phyloP scores from a whole-genome alignment of 2,888 invertebrate species.

The Lasioglossum calceatum region DNA sequence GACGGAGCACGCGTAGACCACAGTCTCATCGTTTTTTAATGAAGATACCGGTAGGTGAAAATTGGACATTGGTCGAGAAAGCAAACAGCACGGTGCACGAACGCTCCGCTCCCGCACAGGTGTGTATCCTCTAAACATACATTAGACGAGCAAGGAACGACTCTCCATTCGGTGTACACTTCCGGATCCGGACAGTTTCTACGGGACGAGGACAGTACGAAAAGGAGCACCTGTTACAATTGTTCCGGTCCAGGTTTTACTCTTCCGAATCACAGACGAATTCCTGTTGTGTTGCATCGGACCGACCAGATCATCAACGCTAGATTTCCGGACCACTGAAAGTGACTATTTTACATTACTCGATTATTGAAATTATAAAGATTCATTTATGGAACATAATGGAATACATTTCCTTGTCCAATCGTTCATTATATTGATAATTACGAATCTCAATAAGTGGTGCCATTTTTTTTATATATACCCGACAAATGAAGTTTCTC shows the following conservation, averaged over 20 bases:
- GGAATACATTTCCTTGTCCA: not conserved
- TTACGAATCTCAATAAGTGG: not conserved
- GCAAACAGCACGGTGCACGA: not conserved
- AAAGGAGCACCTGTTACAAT: conserved; percentile 16
- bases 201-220: conserved; percentile 23
- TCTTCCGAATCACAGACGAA: not conserved
- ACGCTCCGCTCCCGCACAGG: not conserved
- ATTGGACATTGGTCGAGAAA: not conserved
- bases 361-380: not conserved
- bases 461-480: not conserved
- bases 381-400: not conserved
- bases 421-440: not conserved
- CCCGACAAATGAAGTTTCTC: no score
- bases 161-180: conserved; percentile 30
- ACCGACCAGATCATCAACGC: not conserved
- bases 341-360: not conserved
- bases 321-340: not conserved
- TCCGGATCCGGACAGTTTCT: conserved; percentile 41
- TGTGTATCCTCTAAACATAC: conserved; percentile 49
- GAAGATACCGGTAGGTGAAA: not conserved
- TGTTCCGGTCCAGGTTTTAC: conserved; percentile 31
- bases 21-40: not conserved
- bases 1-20: not conserved
- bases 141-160: conserved; percentile 46
- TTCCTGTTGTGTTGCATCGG: conserved; percentile 13